Evolutionary conservation across 1,140 invertebrate genomes (phyloP), one percentile per base, ranked within the genome.

Genomic region (Dendrolimus punctatus): DNA sequence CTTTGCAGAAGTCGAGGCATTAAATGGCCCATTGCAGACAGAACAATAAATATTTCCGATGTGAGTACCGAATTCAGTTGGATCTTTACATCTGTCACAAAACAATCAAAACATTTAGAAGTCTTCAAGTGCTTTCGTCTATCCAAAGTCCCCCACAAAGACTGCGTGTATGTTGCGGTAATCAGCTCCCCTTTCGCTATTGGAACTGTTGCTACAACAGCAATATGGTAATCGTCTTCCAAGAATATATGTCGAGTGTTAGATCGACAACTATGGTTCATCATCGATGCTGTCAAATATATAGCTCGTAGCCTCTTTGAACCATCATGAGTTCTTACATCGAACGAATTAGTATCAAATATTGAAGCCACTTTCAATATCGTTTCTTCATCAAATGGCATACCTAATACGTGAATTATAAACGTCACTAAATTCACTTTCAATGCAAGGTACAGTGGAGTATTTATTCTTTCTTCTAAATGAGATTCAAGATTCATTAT

Each of bases 271-370:
- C 90, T 89, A 67, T 93, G 92, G 39, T 90, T 88, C 59, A 92
- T 85, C 84, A 93, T 90, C 36, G 90, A 89, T 1, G 89, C 89
- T 8, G 80, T 89, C 0, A 90, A 81, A 66, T 90, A 93, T 38
- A 93, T 73, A n/a, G 88, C 91, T 40, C 90, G 77, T 37, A 90
- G 73, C 54, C 87, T 88, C 9, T 78, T 82, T 4, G 74, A 57
- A 6, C 81, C 77, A 51, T 85, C 66, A 8, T 72, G 67, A 40
- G 87, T 87, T 48, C 88, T 76, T 2, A 92, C 78, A 62, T 92
- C 91, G 60, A 90, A 93, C 8, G 91, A 80, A 63, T 94, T 93
- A 3, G 91, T 92, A 59, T 93, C 91, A 53, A 92, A 86, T 53
- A 92, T 91, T 4, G 89, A 91, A 40, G 91, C 91, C 5, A 92